Conservation (phyloP, 92 coral and sea anemone genomes). For the Porites evermanni region DNA sequence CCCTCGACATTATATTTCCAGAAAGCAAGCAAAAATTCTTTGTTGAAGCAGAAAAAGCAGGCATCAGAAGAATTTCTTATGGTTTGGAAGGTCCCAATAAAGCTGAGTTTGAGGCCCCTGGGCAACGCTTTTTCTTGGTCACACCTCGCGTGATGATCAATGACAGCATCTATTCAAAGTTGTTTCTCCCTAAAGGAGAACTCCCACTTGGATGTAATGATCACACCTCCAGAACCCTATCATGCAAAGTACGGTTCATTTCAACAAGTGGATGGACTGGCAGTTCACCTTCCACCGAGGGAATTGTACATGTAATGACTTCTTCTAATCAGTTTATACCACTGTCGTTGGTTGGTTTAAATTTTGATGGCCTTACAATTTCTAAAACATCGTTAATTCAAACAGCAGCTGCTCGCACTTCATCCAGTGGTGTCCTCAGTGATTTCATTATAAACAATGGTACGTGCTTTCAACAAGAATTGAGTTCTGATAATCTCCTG, state of each 20-base stretch:
- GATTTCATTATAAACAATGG: not conserved
- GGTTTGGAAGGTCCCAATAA: constrained; percentile 22
- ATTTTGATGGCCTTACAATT: not conserved
- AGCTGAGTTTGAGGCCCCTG: constrained; percentile 48
- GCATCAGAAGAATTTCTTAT: constrained; percentile 33
- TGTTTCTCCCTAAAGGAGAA: constrained; percentile 37
- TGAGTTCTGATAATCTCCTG: constrained; percentile 18
- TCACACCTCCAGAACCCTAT: not conserved
- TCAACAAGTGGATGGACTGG: constrained; percentile 55
- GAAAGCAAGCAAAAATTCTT: constrained; percentile 17
- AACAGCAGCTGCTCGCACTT: constrained; percentile 7
- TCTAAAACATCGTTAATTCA: constrained; percentile 20
- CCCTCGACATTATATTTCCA: constrained; percentile 1
- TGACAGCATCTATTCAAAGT: constrained; percentile 7
- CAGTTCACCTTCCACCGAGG: constrained; percentile 28
- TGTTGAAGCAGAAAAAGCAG: constrained; percentile 27
- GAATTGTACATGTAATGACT: constrained; percentile 41
- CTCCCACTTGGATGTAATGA: constrained; percentile 53
- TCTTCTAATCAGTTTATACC: constrained; percentile 31
- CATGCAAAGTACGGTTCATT: constrained; percentile 44
- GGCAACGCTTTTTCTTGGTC: constrained; percentile 29
- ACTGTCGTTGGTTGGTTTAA: constrained; percentile 52
- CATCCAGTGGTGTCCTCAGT: not conserved
- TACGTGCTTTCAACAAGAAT: not conserved
- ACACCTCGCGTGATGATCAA: constrained; percentile 10